A percentile compares a stretch with the other conserved stretches of the same genome.
These are phyloP conservation scores for Morus bassanus DNA, from an alignment of 2,797 vertebrate genomes.

Conservation along the genomic window DNA sequence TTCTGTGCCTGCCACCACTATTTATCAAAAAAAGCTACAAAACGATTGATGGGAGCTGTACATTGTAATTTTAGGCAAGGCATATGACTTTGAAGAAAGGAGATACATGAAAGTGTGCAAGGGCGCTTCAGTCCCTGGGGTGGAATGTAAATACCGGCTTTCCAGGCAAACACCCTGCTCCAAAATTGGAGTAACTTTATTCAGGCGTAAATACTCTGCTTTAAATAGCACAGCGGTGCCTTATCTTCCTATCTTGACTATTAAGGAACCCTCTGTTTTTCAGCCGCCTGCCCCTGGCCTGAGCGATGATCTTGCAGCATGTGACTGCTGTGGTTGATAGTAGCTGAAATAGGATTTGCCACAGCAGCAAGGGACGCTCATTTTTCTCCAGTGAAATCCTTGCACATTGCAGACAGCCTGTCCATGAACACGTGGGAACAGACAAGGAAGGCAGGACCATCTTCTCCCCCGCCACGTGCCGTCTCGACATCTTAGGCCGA, in stretches of 20 bases:
- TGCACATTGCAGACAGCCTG: background rate
- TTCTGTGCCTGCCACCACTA: background rate
- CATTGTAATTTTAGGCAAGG: slow-evolving; percentile 1
- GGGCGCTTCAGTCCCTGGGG: background rate
- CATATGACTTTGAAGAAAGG: slow-evolving; percentile 27
- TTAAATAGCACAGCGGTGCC: background rate
- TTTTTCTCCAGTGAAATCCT: background rate
- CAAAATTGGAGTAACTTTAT: background rate
- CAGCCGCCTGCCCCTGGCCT: background rate
- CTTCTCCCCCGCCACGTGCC: background rate
- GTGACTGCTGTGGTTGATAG: background rate
- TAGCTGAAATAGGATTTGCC: accelerated
- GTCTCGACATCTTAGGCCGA: background rate
- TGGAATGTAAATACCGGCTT: slow-evolving; percentile 43
- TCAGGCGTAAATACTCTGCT: background rate
- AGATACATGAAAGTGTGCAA: slow-evolving; percentile 18
- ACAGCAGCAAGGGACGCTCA: background rate
- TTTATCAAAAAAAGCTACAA: background rate
- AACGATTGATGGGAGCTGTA: background rate
- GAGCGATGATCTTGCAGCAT: background rate
- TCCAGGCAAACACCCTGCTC: slow-evolving; percentile 7
- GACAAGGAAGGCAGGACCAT: background rate
- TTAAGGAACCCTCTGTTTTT: slow-evolving; percentile 2
- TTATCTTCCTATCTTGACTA: background rate
- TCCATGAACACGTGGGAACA: background rate